Conservation (phyloP, 1,140 invertebrate species). For the Chymomyza costata region DNA sequence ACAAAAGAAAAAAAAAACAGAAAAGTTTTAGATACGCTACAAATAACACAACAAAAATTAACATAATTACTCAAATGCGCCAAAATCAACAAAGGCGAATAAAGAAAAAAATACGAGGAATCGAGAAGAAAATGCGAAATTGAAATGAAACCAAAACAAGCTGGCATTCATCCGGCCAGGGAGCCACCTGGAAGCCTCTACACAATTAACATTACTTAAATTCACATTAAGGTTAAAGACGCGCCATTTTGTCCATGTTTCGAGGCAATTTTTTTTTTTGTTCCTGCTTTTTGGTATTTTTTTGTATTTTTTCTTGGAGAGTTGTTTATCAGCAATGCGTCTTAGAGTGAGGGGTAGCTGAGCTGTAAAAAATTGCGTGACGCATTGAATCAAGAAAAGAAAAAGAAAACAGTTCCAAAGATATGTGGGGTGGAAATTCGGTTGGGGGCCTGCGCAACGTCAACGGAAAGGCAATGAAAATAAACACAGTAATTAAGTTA, state of each 20-base stretch:
- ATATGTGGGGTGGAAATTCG: constrained; percentile 17
- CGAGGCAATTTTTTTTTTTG: constrained; percentile 56
- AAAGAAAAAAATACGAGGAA: not conserved
- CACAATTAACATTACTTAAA: constrained; percentile 74
- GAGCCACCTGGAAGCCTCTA: constrained; percentile 38
- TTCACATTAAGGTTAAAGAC: constrained; percentile 74
- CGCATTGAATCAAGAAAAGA: constrained; percentile 49
- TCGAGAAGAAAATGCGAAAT: no score
- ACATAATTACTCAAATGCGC: constrained; percentile 56
- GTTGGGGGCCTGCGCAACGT: no score
- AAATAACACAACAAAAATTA: constrained; percentile 44
- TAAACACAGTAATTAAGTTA: constrained; percentile 75
- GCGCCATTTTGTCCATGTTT: constrained; percentile 67
- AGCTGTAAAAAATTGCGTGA: constrained; percentile 59
- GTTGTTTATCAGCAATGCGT: constrained; percentile 43
- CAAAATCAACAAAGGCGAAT: constrained; percentile 12
- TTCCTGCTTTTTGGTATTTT: constrained; percentile 7
- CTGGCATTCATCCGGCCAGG: constrained; percentile 5
- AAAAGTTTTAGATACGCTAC: constrained; percentile 44
- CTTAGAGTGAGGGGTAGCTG: not conserved
- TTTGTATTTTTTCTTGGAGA: constrained; percentile 3
- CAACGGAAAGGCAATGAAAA: constrained; percentile 70
- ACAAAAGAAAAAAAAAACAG: constrained; percentile 4
- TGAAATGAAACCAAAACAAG: not conserved
- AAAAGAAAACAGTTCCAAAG: constrained; percentile 20